phyloP scores from a whole-genome alignment of 2,888 invertebrate genomes.

The Myopa testacea region DNA sequence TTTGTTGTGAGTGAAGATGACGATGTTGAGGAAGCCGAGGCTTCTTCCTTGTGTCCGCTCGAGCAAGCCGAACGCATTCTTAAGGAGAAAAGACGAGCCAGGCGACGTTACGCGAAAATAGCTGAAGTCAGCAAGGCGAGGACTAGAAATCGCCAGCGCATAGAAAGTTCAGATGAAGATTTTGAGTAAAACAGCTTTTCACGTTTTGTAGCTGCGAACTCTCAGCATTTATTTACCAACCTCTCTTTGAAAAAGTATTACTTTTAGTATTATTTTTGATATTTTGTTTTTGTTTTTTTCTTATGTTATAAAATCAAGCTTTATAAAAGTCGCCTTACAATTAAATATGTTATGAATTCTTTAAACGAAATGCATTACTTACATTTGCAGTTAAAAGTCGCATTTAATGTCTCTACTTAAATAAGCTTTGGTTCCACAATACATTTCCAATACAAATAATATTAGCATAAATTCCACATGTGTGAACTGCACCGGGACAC shows the following conservation, averaged over 20 bases:
- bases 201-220: no score
- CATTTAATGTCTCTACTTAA: no score
- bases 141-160: neutral
- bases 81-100: conserved; percentile 62
- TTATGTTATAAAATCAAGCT: neutral
- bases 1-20: conserved; percentile 69
- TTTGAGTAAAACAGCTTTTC: conserved; percentile 12
- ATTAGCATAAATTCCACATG: no score
- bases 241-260: neutral
- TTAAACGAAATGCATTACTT: no score
- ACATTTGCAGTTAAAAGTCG: no score
- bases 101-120: conserved; percentile 41
- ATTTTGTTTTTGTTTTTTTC: neutral
- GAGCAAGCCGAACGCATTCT: conserved; percentile 75
- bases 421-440: no score
- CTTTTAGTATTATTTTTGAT: neutral
- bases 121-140: conserved; percentile 2
- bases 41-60: conserved; percentile 69
- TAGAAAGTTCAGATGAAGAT: conserved; percentile 41
- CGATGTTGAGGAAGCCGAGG: conserved; percentile 59
- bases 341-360: neutral
- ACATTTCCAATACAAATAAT: no score
- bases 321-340: conserved; percentile 5
- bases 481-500: neutral
- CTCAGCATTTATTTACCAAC: neutral